These are phyloP conservation scores for Aptenodytes forsteri DNA, from an alignment of 2,113 vertebrate genomes.

Conservation along the genomic window DNA sequence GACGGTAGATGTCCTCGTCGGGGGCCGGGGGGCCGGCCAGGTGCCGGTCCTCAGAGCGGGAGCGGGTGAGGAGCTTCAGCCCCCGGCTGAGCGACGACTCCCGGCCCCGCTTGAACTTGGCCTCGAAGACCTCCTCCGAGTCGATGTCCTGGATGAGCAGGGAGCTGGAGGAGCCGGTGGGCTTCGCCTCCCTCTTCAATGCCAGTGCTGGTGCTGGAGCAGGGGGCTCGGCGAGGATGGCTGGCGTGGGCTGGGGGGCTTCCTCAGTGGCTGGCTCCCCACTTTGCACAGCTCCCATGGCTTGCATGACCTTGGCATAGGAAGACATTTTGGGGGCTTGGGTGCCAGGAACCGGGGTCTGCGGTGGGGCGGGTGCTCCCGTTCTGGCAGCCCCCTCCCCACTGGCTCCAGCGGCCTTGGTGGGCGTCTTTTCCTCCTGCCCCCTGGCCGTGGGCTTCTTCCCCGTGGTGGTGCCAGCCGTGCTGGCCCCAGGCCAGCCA, in stretches of 20 bases:
- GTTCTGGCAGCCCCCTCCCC: neutral
- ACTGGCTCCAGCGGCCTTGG: neutral
- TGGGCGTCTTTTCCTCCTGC: neutral
- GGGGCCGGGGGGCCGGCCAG: conserved; percentile 46
- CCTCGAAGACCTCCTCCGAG: conserved; percentile 94
- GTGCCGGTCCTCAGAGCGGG: conserved; percentile 86
- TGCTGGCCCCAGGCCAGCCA: neutral
- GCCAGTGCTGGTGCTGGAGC: neutral
- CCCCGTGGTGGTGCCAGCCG: neutral
- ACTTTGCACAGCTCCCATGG: conserved; percentile 51
- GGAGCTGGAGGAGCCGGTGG: neutral
- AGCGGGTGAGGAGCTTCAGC: conserved; percentile 85
- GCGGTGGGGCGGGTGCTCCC: neutral
- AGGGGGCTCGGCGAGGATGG: neutral
- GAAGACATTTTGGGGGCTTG: conserved; percentile 61
- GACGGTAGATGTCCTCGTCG: conserved; percentile 91
- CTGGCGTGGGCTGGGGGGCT: neutral
- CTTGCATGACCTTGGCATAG: conserved; percentile 92
- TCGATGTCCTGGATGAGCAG: conserved; percentile 83
- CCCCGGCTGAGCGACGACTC: conserved; percentile 89
- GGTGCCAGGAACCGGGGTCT: neutral
- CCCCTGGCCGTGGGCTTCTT: neutral
- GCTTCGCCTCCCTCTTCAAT: neutral
- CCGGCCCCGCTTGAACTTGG: conserved; percentile 90
- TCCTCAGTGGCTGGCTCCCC: neutral